Conservation (phyloP, 2,888 invertebrate species). For the Apamea anceps region DNA sequence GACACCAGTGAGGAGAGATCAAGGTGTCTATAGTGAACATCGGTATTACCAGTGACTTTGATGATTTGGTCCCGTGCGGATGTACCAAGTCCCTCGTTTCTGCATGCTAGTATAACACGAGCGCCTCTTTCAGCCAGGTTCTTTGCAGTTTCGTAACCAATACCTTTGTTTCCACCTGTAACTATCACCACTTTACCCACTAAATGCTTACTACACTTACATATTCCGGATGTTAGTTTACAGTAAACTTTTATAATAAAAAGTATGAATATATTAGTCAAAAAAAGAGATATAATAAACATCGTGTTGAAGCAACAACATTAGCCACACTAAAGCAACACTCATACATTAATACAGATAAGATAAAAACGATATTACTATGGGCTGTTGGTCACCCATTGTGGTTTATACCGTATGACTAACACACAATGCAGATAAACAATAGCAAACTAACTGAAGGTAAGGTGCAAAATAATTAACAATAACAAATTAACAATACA, state of each 20-base stretch:
- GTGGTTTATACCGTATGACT: background rate
- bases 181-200: slow-evolving; percentile 95
- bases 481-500: background rate
- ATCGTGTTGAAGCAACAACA: slow-evolving; percentile 52
- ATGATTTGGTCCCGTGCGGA: slow-evolving; percentile 82
- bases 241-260: slow-evolving; percentile 66
- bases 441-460: slow-evolving; percentile 17
- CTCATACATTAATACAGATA: slow-evolving; percentile 25
- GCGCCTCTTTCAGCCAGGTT: slow-evolving; percentile 94
- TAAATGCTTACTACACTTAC: slow-evolving; percentile 85
- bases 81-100: slow-evolving; percentile 92
- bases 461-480: too few species aligned
- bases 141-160: slow-evolving; percentile 94
- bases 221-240: slow-evolving; percentile 76
- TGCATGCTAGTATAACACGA: slow-evolving; percentile 94
- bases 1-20: slow-evolving; percentile 89
- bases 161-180: slow-evolving; percentile 95
- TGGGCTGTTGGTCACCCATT: background rate
- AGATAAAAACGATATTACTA: slow-evolving; percentile 47
- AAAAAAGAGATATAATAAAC: slow-evolving; percentile 66
- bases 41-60: slow-evolving; percentile 72
- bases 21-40: slow-evolving; percentile 82
- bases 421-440: slow-evolving; percentile 4
- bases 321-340: slow-evolving; percentile 43
- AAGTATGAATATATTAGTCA: slow-evolving; percentile 61